Percentiles rank a stretch among this genome's conserved stretches.
Evolutionary conservation across 35 echinoderm and acorn worm genomes (phyloP).

Genomic region (Ophioderma brevispina): DNA sequence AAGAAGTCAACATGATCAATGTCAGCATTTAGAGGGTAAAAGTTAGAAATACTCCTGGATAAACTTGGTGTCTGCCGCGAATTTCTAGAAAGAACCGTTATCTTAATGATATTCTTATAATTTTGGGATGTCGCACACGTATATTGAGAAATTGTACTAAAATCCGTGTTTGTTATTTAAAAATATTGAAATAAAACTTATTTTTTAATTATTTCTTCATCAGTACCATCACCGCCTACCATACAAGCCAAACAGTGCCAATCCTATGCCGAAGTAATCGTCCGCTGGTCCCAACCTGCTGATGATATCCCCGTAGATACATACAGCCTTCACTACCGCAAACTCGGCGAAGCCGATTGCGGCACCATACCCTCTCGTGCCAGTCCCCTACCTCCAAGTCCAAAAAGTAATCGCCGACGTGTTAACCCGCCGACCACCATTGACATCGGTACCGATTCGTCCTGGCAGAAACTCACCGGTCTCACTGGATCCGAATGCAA

Average conservation of each 20-base stretch:
- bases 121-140: neutral
- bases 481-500: constrained; percentile 4
- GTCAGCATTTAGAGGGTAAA: too few relatives aligned
- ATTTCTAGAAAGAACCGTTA: neutral
- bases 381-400: constrained; percentile 34
- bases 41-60: too few relatives aligned
- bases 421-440: constrained; percentile 3
- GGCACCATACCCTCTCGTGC: constrained; percentile 4
- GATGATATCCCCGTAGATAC: constrained; percentile 49
- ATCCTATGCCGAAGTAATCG: constrained; percentile 31
- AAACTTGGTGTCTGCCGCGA: too few relatives aligned
- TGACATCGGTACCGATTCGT: neutral
- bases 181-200: neutral
- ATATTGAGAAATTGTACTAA: too few relatives aligned
- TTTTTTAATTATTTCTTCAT: constrained; percentile 18
- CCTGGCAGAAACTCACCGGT: constrained; percentile 46
- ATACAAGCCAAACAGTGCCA: constrained; percentile 22
- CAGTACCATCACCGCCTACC: constrained; percentile 65
- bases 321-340: constrained; percentile 74
- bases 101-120: neutral
- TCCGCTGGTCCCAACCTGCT: constrained; percentile 58
- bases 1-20: too few relatives aligned
- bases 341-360: neutral
- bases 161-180: neutral
- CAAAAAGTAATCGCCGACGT: neutral